A percentile compares a stretch with the other conserved stretches of the same genome.
phyloP scores from a whole-genome alignment of 2,797 vertebrate species.

The Hippopotamyrus pictus region DNA sequence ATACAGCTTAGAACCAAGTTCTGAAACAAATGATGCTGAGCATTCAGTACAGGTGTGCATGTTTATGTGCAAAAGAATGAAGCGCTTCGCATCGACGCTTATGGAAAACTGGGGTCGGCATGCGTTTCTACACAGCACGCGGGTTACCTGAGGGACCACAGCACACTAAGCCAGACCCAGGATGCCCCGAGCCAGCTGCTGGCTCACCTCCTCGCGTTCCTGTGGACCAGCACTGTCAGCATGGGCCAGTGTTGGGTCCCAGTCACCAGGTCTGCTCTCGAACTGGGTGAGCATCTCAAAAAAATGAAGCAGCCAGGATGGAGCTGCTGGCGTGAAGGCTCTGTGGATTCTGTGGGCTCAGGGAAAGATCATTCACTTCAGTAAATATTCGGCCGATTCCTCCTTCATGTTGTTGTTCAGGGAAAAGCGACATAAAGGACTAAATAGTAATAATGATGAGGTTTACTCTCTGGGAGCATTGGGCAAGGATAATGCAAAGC shows the following conservation, averaged over 20 bases:
- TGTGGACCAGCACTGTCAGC: neutral
- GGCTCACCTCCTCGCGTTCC: neutral
- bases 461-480: neutral
- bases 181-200: neutral
- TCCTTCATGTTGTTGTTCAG: too few species aligned
- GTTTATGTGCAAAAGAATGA: neutral
- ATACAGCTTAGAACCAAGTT: neutral
- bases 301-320: neutral
- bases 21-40: neutral
- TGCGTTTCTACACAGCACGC: neutral
- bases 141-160: neutral
- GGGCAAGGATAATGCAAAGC: neutral
- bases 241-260: neutral
- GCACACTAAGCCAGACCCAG: neutral
- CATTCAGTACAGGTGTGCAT: neutral
- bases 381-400: neutral
- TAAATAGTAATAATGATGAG: neutral
- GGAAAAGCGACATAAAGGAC: neutral
- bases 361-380: neutral
- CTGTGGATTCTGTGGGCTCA: neutral
- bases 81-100: neutral
- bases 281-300: neutral
- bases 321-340: neutral
- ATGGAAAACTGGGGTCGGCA: neutral
- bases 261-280: neutral